These are phyloP conservation scores for Malthinus seriepunctatus DNA, from an alignment of 2,888 invertebrate genomes.

Conservation along the genomic window DNA sequence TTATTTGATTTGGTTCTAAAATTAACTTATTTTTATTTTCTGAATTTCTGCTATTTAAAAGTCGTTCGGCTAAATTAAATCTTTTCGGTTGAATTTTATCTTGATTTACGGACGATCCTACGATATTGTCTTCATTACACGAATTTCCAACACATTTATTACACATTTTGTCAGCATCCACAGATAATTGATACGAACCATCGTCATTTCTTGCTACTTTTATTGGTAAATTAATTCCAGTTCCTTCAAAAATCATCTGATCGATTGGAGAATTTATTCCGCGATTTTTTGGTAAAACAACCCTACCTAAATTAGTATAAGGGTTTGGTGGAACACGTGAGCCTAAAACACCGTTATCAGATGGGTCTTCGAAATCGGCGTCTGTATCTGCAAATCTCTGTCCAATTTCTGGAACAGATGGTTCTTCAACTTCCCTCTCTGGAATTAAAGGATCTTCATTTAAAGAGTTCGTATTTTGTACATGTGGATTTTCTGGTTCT, in stretches of 20 bases:
- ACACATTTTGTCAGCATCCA: conserved; percentile 50
- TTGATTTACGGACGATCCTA: not conserved
- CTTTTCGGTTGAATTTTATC: not conserved
- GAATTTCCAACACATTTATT: conserved; percentile 19
- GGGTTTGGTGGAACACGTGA: not conserved
- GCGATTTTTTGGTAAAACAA: not conserved
- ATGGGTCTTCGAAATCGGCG: not conserved
- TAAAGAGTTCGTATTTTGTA: too few relatives aligned
- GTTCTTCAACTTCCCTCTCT: not conserved
- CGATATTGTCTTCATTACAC: not conserved
- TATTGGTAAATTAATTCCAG: conserved; percentile 51
- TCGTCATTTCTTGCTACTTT: conserved; percentile 44
- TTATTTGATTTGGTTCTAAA: not conserved
- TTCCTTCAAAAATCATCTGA: conserved; percentile 46
- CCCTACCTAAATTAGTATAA: not conserved
- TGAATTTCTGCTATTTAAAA: too few relatives aligned
- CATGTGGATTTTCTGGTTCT: too few relatives aligned
- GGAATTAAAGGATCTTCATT: too few relatives aligned
- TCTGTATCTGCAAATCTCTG: not conserved
- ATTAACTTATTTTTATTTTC: too few relatives aligned
- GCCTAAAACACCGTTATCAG: not conserved
- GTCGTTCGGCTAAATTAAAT: too few relatives aligned
- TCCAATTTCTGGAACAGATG: not conserved
- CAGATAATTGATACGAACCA: conserved; percentile 47
- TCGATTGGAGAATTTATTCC: not conserved